phyloP scores from a whole-genome alignment of 2,113 vertebrate genomes.

The Conger conger region DNA sequence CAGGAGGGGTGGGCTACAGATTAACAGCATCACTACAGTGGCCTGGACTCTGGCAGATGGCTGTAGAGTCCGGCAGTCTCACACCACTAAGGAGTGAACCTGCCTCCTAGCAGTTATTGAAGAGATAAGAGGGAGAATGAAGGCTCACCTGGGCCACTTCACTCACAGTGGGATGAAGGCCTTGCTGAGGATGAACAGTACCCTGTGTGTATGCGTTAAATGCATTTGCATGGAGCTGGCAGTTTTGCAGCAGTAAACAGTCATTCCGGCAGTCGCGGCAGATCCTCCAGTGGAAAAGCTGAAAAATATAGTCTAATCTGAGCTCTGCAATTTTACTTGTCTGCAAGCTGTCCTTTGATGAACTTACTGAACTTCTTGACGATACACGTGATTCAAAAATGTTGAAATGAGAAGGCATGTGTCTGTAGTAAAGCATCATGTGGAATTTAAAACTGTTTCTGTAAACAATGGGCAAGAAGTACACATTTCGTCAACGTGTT shows the following conservation, averaged over 20 bases:
- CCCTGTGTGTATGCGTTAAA: too few relatives aligned
- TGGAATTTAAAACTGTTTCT: constrained; percentile 32
- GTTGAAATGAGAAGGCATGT: constrained; percentile 46
- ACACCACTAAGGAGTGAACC: neutral
- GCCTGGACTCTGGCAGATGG: neutral
- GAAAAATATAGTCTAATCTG: too few relatives aligned
- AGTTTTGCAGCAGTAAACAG: too few relatives aligned
- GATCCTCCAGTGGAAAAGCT: too few relatives aligned
- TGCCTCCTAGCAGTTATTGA: neutral
- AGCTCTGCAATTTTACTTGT: too few relatives aligned
- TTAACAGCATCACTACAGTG: neutral
- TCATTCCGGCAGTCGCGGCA: too few relatives aligned
- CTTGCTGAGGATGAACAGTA: too few relatives aligned
- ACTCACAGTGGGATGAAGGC: too few relatives aligned
- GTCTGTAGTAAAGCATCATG: constrained; percentile 36
- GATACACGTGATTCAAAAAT: constrained; percentile 36
- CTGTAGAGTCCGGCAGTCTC: neutral
- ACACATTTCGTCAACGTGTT: constrained; percentile 48
- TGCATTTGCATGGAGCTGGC: too few relatives aligned
- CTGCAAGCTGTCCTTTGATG: neutral
- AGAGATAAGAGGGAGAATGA: neutral
- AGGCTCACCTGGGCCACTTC: neutral
- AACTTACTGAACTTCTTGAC: constrained; percentile 50
- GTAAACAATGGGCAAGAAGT: constrained; percentile 46
- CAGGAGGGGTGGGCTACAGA: neutral